Conservation (phyloP, 2,888 invertebrate genomes). For the Erebia ligea region DNA sequence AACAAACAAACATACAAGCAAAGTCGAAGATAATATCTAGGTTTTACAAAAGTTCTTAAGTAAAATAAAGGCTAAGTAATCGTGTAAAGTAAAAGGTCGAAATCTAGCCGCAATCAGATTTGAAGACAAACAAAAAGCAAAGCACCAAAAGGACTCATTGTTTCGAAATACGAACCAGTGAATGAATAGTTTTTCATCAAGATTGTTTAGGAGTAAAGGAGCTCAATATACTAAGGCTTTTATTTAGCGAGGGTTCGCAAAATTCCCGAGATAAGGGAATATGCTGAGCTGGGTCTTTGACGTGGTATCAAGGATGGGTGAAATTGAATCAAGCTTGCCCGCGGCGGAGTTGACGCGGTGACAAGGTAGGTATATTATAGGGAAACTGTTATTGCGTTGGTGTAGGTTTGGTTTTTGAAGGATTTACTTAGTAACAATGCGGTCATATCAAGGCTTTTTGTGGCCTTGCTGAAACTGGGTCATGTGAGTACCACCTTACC, state of each 20-base stretch:
- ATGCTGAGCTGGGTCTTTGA: conserved; percentile 28
- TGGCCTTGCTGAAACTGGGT: too few relatives aligned
- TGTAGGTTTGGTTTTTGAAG: conserved; percentile 8
- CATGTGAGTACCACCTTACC: too few relatives aligned
- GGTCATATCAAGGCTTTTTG: too few relatives aligned
- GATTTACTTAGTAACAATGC: background rate
- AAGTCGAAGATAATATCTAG: background rate
- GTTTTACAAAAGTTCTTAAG: background rate
- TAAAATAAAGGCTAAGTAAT: conserved; percentile 6
- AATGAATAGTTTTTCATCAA: conserved; percentile 34
- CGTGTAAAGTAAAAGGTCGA: background rate
- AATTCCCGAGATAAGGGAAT: conserved; percentile 26
- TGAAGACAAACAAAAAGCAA: conserved; percentile 5
- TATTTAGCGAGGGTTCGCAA: conserved; percentile 24
- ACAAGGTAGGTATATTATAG: too few relatives aligned
- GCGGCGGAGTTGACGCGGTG: conserved; percentile 21
- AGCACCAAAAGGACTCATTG: conserved; percentile 8
- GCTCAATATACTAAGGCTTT: conserved; percentile 26
- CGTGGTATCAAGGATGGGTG: conserved; percentile 28
- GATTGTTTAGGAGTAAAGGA: conserved; percentile 24
- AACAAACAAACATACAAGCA: background rate
- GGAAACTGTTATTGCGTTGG: conserved; percentile 15
- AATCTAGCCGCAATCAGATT: conserved; percentile 17
- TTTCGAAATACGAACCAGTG: conserved; percentile 15
- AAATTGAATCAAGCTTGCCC: conserved; percentile 31